These are phyloP conservation scores for Tragulus kanchil DNA, from an alignment of 2,113 vertebrate genomes.

Conservation along the genomic window DNA sequence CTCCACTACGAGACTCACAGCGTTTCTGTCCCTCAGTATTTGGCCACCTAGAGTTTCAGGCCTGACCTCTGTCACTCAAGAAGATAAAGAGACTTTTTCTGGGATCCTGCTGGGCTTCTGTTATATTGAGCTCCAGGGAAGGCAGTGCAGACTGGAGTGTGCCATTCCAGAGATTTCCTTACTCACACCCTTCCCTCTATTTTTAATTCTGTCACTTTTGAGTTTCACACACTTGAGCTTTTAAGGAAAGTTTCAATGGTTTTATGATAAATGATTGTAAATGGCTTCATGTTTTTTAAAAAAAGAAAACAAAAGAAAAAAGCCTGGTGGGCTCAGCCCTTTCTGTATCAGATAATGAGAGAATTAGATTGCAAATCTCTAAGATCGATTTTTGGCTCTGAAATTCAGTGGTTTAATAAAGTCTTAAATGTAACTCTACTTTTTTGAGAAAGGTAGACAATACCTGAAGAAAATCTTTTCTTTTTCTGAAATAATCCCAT, in stretches of 20 bases:
- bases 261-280: not conserved
- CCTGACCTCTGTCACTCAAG: slow-evolving; percentile 1
- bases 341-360: not conserved
- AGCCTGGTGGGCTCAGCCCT: not conserved
- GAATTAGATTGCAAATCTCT: not conserved
- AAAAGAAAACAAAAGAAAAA: too few relatives aligned
- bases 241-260: not conserved
- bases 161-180: too few relatives aligned
- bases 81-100: not conserved
- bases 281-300: not conserved
- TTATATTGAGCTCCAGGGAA: not conserved
- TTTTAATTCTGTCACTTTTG: not conserved
- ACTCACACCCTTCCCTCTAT: not conserved
- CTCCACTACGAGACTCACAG: not conserved
- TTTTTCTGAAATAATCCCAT: not conserved
- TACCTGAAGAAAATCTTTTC: not conserved
- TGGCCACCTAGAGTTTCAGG: not conserved
- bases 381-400: not conserved
- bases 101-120: not conserved
- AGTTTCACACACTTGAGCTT: not conserved
- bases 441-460: not conserved
- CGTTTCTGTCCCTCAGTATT: not conserved
- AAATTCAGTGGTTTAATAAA: not conserved
- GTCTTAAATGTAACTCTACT: not conserved
- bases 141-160: not conserved